Evolutionary conservation across 1,140 invertebrate genomes (phyloP), one percentile per base, ranked within the genome.

Genomic region (Saccostrea cuccullata): DNA sequence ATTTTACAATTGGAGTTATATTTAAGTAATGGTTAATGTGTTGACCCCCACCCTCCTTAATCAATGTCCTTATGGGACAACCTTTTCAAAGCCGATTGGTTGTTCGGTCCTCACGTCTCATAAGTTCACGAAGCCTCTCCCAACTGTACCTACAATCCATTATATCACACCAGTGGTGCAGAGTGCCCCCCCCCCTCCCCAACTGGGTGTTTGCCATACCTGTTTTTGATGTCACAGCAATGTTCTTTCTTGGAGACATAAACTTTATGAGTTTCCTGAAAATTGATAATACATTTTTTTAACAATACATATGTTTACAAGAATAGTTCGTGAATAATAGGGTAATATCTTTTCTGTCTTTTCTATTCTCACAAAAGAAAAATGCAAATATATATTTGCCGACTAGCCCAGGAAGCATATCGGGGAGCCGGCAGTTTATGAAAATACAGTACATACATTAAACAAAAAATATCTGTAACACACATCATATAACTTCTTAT

Each of bases 131-230:
- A 36, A 84, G 23, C 17, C 36, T 30, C 26, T 87, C 77, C 12
- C 47, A 23, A 17, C 15, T 84, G 36, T 87, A 84, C 23, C 88
- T 83, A 15, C 87, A 84, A 88, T 90, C 89, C 55, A 84, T 36
- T 11, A 90, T 88, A 20, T 87, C 89, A 56, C 84, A 56, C 86
- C 87, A 90, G 73, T 88, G 87, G 60, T 90, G 89, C 13, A 88
- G 40, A 23, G 89, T 88, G 20, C 87, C 73, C 17, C 87, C 89
- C 36, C 55, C 26, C 55, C 86, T 40, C 40, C 87, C 89, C 30
- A 90, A 56, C 55, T 90, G 89, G 15, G 84, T 30, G 47, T 87
- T 87, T 23, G 89, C 87, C 89, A 88, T 88, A 60, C 89, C 87
- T 12, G 85, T 90, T 15, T 58, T 90, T 55, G 89, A 77, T 77